These are phyloP conservation scores for Dipodomys stephensi DNA, from an alignment of 2,113 vertebrate species.

Conservation along the genomic window DNA sequence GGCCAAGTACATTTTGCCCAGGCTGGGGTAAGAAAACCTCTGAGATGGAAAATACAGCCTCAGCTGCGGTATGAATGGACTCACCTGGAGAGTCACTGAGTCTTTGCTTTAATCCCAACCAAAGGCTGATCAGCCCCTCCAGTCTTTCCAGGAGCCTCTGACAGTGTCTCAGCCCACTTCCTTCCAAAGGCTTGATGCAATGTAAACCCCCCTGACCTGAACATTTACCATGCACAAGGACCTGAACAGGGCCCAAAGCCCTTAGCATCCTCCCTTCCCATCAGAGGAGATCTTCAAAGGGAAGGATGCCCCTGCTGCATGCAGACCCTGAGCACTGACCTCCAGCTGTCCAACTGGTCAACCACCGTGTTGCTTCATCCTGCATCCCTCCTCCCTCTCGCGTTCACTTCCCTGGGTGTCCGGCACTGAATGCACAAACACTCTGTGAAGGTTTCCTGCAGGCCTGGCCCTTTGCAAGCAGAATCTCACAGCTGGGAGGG, in stretches of 20 bases:
- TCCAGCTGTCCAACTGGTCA: no score
- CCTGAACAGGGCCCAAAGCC: background rate
- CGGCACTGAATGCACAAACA: background rate
- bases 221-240: background rate
- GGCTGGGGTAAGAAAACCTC: background rate
- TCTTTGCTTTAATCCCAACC: background rate
- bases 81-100: background rate
- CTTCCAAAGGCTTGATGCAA: background rate
- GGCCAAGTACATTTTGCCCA: background rate
- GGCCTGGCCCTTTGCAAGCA: no score
- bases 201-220: background rate
- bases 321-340: background rate
- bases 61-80: background rate
- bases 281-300: background rate
- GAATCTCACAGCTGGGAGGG: no score
- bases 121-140: background rate
- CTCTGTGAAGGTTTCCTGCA: background rate
- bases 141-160: background rate
- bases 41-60: accelerated
- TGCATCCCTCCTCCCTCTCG: background rate
- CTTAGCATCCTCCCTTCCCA: background rate
- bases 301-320: background rate
- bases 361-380: accelerated
- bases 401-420: background rate
- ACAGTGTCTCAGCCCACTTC: background rate